These are phyloP conservation scores for Phymastichus coffea DNA, from an alignment of 1,140 invertebrate genomes.

Conservation along the genomic window DNA sequence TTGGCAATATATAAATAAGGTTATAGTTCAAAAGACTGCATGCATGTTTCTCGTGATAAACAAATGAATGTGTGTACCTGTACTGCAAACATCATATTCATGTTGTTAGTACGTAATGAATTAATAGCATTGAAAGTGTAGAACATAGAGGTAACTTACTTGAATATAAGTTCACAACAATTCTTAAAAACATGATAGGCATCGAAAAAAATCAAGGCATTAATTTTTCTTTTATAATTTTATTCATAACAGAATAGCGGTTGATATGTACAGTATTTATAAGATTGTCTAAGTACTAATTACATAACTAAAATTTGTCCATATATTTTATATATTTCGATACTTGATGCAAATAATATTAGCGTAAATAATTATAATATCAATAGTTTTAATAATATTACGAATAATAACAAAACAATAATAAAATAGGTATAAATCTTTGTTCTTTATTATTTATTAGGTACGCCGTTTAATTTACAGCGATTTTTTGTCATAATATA, in stretches of 20 bases:
- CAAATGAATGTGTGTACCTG: too few species aligned
- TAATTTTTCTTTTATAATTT: slow-evolving; percentile 29
- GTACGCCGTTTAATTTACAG: neutral
- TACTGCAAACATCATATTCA: too few species aligned
- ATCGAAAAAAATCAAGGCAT: too few species aligned
- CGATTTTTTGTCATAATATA: neutral
- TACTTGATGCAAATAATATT: slow-evolving; percentile 19
- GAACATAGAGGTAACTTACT: too few species aligned
- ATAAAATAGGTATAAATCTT: slow-evolving; percentile 14
- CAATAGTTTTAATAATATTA: slow-evolving; percentile 30
- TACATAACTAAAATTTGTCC: slow-evolving; percentile 33
- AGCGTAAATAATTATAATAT: slow-evolving; percentile 17
- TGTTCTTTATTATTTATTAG: slow-evolving; percentile 1
- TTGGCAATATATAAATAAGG: too few species aligned
- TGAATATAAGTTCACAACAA: too few species aligned
- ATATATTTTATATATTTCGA: slow-evolving; percentile 26
- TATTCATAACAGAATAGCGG: slow-evolving; percentile 50
- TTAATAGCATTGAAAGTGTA: too few species aligned
- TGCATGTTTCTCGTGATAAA: too few species aligned
- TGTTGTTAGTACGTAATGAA: too few species aligned
- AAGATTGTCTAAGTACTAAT: slow-evolving; percentile 38
- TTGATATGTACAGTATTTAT: slow-evolving; percentile 53
- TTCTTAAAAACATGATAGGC: too few species aligned
- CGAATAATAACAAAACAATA: slow-evolving; percentile 39
- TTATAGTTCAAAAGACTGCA: too few species aligned